Conservation (phyloP, 2,113 vertebrate species). For the Chloebia gouldiae region DNA sequence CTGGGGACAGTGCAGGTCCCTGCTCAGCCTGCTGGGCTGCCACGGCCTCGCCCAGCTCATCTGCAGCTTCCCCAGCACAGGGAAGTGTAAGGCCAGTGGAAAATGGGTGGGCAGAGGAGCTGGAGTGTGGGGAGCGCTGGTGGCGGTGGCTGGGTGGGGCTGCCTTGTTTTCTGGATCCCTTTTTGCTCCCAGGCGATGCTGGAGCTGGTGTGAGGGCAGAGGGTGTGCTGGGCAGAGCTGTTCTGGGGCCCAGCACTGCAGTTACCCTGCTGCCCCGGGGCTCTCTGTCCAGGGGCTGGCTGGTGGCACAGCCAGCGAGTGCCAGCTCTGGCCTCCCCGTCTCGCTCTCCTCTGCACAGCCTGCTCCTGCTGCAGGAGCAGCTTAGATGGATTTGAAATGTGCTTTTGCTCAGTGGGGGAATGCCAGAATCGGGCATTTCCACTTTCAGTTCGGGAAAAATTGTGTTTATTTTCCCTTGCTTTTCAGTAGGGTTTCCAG, state of each 20-base stretch:
- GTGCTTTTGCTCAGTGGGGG: not conserved
- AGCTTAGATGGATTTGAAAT: not conserved
- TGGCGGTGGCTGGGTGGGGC: not conserved
- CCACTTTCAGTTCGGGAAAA: not conserved
- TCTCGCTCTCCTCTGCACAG: accelerated
- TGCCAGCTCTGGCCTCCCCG: not conserved
- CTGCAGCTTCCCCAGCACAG: accelerated
- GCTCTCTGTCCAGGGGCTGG: not conserved
- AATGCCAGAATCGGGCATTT: not conserved
- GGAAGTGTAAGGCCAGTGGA: accelerated
- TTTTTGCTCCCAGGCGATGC: not conserved
- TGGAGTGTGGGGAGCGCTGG: not conserved
- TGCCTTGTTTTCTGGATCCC: not conserved
- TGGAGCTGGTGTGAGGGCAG: accelerated
- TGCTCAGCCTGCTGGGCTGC: not conserved
- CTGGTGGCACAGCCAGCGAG: not conserved
- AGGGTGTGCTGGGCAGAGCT: not conserved
- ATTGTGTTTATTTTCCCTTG: not conserved
- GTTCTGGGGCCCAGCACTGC: not conserved
- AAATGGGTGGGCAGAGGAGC: not conserved
- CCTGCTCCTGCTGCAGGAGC: not conserved
- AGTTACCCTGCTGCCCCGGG: not conserved
- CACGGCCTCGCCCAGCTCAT: not conserved
- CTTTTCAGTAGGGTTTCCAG: not conserved
- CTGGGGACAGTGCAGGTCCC: not conserved